phyloP scores from a whole-genome alignment of 1,140 invertebrate species.

The Eciton burchellii region DNA sequence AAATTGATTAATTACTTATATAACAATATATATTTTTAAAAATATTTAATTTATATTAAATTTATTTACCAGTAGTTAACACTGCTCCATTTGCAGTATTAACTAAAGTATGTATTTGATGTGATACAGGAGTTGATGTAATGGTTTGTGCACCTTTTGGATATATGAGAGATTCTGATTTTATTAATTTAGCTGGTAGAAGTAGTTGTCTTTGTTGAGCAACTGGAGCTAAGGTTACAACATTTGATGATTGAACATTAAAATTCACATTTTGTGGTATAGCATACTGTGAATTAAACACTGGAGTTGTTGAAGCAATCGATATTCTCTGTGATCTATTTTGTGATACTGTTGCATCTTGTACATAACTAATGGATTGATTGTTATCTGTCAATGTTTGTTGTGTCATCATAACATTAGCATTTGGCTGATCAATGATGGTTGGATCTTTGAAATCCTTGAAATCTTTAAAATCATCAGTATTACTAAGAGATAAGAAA shows the following conservation, averaged over 20 bases:
- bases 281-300: constrained; percentile 81
- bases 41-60: not conserved
- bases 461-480: constrained; percentile 66
- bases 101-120: constrained; percentile 89
- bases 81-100: constrained; percentile 88
- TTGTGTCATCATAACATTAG: constrained; percentile 65
- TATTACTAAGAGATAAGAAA: constrained; percentile 76
- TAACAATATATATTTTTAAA: constrained; percentile 35
- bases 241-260: constrained; percentile 80
- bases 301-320: constrained; percentile 73
- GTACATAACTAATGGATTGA: constrained; percentile 63
- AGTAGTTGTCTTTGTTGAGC: constrained; percentile 80
- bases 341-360: constrained; percentile 59
- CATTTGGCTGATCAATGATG: constrained; percentile 66
- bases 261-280: constrained; percentile 82
- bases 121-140: constrained; percentile 81
- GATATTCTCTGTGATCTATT: constrained; percentile 74
- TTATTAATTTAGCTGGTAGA: constrained; percentile 83
- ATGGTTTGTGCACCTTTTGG: constrained; percentile 78
- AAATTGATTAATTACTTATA: not conserved
- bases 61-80: constrained; percentile 86
- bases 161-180: constrained; percentile 83
- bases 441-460: constrained; percentile 70
- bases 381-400: constrained; percentile 52
- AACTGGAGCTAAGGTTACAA: constrained; percentile 82